Conservation (phyloP, 1,140 invertebrate genomes). For the Drosophila sulfurigaster region DNA sequence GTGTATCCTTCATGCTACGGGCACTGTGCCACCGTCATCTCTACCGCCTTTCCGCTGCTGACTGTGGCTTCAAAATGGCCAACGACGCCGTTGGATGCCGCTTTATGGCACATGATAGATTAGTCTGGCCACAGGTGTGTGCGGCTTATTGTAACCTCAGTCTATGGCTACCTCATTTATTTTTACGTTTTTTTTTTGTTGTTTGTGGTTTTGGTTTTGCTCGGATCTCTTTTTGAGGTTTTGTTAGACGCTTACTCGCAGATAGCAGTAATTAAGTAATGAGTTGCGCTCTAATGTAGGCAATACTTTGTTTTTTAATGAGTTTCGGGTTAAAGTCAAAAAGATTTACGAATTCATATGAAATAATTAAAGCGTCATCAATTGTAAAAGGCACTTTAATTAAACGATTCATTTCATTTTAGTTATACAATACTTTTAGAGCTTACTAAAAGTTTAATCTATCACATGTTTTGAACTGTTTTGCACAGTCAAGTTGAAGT, state of each 20-base stretch:
- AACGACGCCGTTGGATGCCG: slow-evolving; percentile 45
- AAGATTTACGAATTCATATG: too few species aligned
- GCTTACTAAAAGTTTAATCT: too few species aligned
- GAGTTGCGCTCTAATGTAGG: slow-evolving; percentile 34
- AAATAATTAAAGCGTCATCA: neutral
- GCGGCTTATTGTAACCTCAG: slow-evolving; percentile 42
- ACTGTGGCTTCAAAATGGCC: slow-evolving; percentile 29
- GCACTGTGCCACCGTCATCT: neutral
- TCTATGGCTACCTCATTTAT: neutral
- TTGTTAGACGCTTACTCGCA: slow-evolving; percentile 34
- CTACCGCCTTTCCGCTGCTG: neutral
- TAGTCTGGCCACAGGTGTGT: slow-evolving; percentile 76
- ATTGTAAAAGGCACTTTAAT: neutral
- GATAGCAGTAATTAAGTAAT: slow-evolving; percentile 57
- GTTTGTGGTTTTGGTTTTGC: too few species aligned
- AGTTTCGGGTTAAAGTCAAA: slow-evolving; percentile 1
- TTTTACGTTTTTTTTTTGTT: neutral
- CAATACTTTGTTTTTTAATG: slow-evolving; percentile 4
- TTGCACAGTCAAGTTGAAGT: too few species aligned
- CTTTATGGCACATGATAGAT: slow-evolving; percentile 82
- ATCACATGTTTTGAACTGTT: too few species aligned
- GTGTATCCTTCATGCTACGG: neutral
- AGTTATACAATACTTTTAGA: too few species aligned
- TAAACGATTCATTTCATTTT: too few species aligned
- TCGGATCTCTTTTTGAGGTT: slow-evolving; percentile 46